Base-by-base conservation (phyloP, 23 tunicate genomes). In the Ciona savignyi region DNA sequence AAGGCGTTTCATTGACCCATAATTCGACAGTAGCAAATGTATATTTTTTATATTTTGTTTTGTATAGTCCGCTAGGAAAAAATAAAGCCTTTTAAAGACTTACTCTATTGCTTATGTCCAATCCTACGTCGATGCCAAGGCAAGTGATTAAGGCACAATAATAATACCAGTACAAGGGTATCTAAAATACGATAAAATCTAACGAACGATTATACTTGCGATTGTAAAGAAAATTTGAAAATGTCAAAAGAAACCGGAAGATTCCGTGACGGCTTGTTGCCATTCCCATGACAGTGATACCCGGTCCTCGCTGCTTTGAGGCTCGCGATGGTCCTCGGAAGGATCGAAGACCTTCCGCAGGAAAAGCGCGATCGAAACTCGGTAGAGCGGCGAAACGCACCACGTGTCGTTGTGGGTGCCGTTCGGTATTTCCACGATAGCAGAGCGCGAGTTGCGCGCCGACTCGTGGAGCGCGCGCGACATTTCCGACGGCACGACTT, bases 331-430 rank as follows among this genome's bases (percentile, higher is more conserved):
- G 2, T 67, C 51, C 1, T 2, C 60, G 25, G 33, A 4, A 11
- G 30, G 25, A 60, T 73, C 65, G 62, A 88, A 82, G 0, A 82
- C 87, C 34, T 77, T 82, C 33, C 32, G 29, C 73, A 88, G 35
- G 56, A 88, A 88, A 3, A 27, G 48, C 2, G 51, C 33, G 31
- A 88, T 73, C 19, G 81, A 66, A 4, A n/a, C 27, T 33, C 76
- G 80, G 70, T 88, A 88, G 4, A 30, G 6, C 6, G 67, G 70
- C 21, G 88, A 76, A 23, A 68, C 80, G 77, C 96, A 88, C 96
- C 96, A 88, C 0, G 96, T 88, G 70, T 88, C 87, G 48, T 88
- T 88, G 76, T 88, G 96, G 1, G 77, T 77, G 1, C 96, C 96
- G 28, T 73, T 64, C 1, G 80, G 78, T 0, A 88, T 74, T n/a